Evolutionary conservation across 2,888 invertebrate species (phyloP).

Genomic region (Limnephilus rhombicus): DNA sequence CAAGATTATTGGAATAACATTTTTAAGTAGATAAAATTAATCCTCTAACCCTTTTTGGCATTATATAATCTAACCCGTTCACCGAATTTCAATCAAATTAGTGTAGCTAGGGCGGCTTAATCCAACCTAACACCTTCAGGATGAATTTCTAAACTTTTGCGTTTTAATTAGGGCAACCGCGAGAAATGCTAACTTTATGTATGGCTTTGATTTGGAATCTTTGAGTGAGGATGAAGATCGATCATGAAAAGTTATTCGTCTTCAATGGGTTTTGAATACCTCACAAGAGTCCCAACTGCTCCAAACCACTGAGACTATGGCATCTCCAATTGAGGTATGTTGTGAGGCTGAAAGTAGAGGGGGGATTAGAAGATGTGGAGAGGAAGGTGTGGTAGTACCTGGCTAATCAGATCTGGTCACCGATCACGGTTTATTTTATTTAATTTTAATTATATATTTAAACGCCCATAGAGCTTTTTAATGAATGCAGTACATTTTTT

Average conservation of each 20-base stretch:
- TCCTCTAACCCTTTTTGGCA: background rate
- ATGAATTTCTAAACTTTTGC: background rate
- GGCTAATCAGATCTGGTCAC: no score
- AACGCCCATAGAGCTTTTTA: no score
- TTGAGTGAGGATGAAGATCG: background rate
- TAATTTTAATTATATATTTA: no score
- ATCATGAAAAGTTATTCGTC: background rate
- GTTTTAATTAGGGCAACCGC: constrained; percentile 3
- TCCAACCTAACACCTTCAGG: constrained; percentile 14
- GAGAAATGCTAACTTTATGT: background rate
- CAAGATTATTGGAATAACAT: background rate
- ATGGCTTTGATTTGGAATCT: background rate
- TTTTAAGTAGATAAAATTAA: background rate
- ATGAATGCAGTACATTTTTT: no score
- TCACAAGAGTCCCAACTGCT: no score
- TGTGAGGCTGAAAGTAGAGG: no score
- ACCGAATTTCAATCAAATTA: background rate
- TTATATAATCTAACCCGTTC: background rate
- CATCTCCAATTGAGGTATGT: no score
- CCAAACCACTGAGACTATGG: no score
- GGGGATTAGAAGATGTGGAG: no score
- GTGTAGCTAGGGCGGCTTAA: background rate
- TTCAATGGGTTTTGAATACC: no score
- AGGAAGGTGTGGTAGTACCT: no score
- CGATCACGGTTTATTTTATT: no score